Percentiles rank a stretch among this genome's conserved stretches.
Evolutionary conservation across 1,140 invertebrate genomes (phyloP).

Genomic region (Drosophila parabipectinata): DNA sequence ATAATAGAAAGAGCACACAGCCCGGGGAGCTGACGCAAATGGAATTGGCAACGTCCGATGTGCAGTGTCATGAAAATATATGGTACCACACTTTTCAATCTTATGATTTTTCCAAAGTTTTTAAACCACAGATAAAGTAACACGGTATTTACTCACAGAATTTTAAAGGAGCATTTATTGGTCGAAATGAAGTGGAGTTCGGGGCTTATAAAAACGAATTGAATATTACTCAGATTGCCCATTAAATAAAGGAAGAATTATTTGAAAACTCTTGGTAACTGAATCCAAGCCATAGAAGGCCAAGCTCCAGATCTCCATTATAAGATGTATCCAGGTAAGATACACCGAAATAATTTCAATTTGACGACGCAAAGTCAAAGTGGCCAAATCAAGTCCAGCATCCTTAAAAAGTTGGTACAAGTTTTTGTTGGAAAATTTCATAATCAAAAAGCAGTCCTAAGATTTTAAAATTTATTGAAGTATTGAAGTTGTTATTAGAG

Average conservation of each 20-base stretch:
- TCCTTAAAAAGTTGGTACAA: constrained; percentile 13
- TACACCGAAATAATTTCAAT: constrained; percentile 18
- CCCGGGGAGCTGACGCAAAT: constrained; percentile 24
- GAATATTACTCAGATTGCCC: not conserved
- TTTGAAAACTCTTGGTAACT: not conserved
- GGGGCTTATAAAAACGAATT: not conserved
- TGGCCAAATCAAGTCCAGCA: constrained; percentile 10
- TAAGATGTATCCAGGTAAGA: constrained; percentile 8
- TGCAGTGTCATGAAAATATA: constrained; percentile 23
- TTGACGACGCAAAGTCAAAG: not conserved
- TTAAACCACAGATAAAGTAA: not conserved
- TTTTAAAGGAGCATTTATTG: not conserved
- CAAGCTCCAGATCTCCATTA: constrained; percentile 5
- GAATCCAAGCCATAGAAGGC: not conserved
- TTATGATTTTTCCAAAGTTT: not conserved
- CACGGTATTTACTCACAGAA: not conserved
- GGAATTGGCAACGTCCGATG: constrained; percentile 41
- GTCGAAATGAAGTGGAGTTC: not conserved
- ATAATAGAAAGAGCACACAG: constrained; percentile 69
- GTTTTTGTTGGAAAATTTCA: constrained; percentile 19
- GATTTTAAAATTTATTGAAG: not conserved
- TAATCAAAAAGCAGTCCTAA: not conserved
- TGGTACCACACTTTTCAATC: not conserved
- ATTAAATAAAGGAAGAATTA: not conserved
- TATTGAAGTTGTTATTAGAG: not conserved